phyloP scores from a whole-genome alignment of 2,888 invertebrate genomes.

The Ornithoptera alexandrae region DNA sequence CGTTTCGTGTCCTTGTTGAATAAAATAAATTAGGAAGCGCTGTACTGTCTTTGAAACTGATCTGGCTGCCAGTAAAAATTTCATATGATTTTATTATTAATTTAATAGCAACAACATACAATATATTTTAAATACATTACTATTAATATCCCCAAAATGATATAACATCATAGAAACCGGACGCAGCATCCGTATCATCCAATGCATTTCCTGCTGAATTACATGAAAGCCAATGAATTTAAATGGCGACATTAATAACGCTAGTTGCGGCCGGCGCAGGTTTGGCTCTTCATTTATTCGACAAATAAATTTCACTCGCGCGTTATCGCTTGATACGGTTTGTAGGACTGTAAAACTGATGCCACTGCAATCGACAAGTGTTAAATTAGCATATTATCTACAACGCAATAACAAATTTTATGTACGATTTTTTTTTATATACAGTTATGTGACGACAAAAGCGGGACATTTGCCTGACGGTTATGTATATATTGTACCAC shows the following conservation, averaged over 20 bases:
- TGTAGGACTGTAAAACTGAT: background rate
- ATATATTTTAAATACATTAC: too few species aligned
- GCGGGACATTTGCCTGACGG: too few species aligned
- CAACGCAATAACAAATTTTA: too few species aligned
- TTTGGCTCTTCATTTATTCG: background rate
- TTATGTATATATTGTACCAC: too few species aligned
- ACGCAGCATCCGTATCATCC: background rate
- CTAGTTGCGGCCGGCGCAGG: background rate
- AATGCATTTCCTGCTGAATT: conserved; percentile 8
- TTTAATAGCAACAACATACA: too few species aligned
- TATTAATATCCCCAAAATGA: background rate
- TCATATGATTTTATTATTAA: too few species aligned
- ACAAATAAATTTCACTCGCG: background rate
- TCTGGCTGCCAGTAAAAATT: too few species aligned
- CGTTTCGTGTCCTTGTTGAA: too few species aligned
- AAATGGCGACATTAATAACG: conserved; percentile 20
- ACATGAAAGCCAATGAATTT: conserved; percentile 8
- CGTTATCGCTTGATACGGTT: background rate
- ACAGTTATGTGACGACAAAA: too few species aligned
- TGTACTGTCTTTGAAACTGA: too few species aligned
- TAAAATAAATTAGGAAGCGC: too few species aligned
- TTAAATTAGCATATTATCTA: background rate
- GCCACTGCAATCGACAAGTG: background rate
- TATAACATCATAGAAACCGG: background rate
- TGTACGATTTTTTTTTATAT: too few species aligned